Evolutionary conservation across 2,113 vertebrate genomes (phyloP).

Genomic region (Engystomops pustulosus): DNA sequence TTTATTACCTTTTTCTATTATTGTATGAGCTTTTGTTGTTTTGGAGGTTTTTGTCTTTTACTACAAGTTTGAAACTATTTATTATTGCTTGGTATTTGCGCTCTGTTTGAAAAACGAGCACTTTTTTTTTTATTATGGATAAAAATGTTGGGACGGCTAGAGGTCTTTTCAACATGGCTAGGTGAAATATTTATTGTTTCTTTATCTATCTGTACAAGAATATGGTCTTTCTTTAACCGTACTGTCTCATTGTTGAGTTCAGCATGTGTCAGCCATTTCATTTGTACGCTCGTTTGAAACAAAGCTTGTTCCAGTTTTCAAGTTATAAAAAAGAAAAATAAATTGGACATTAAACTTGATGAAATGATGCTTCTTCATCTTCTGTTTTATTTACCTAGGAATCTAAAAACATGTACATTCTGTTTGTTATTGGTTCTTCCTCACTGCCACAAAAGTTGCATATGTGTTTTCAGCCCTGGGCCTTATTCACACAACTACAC

Average conservation of each 20-base stretch:
- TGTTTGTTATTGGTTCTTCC: neutral
- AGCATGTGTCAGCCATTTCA: constrained; percentile 88
- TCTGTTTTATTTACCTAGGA: constrained; percentile 63
- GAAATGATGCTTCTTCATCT: constrained; percentile 78
- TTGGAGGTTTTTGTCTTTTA: constrained; percentile 85
- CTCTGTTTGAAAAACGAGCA: constrained; percentile 80
- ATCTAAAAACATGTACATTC: neutral
- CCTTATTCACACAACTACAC: too few species aligned
- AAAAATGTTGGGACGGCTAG: constrained; percentile 83
- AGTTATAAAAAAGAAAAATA: constrained; percentile 81
- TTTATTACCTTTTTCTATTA: constrained; percentile 90
- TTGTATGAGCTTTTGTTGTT: constrained; percentile 86
- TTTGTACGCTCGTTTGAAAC: constrained; percentile 86
- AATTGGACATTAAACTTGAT: constrained; percentile 87
- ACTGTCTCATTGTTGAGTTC: constrained; percentile 84
- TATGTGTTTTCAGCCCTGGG: too few species aligned
- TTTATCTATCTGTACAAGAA: constrained; percentile 84
- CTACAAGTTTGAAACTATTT: constrained; percentile 89
- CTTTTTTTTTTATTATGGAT: constrained; percentile 81
- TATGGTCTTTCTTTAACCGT: constrained; percentile 74
- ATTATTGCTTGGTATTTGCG: constrained; percentile 87
- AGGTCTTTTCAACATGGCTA: constrained; percentile 84
- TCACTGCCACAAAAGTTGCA: neutral
- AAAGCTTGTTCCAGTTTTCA: constrained; percentile 87
- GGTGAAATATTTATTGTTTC: constrained; percentile 89